Evolutionary conservation across 2,797 vertebrate genomes (phyloP), one percentile per base, ranked within the genome.

Genomic region (Ctenochaetus hawaiiensis): DNA sequence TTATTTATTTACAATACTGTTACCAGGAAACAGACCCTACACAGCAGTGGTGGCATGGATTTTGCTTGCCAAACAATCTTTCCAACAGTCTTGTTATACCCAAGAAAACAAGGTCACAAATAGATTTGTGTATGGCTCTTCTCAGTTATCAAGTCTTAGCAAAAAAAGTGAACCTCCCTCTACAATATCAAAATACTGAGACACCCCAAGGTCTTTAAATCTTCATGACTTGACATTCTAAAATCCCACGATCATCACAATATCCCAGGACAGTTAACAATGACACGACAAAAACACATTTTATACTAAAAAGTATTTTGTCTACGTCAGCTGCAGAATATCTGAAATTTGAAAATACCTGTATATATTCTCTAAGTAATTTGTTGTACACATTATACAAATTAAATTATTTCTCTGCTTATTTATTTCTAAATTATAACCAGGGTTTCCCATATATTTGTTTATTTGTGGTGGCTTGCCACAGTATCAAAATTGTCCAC

Each of bases 51-150:
- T 47, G 44, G 47, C 23, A 26, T 20, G 23, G 10, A 14, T 10
- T 2, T 49, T 45, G 6, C 4, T 47, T 23, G 41, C 22, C 22
- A 47, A 16, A 44, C 6, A 13, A 11, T 63, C 43, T 62, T 26
- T 44, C 20, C 20, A 45, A 45, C 37, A 16, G 20, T 47, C 8
- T 48, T 34, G 39, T 23, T 60, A 16, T 59, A 41, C 37, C 26
- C 16, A 49, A 45, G 45, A 34, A 64, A 49, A 48, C 61, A 64
- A 51, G 62, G 47, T 45, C 20, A 44, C 20, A 61, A 22, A 61
- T 23, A 23, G 20, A 61, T 20, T 10, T 16, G 22, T 45, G 20
- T 7, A 11, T 10, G 39, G 22, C n/a, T 61, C 41, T 10, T 26
- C 41, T 61, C 26, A 17, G 41, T 14, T 23, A 61, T 45, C 41